Conservation (phyloP, 2,888 invertebrate species). For the Clistopyga incitator region DNA sequence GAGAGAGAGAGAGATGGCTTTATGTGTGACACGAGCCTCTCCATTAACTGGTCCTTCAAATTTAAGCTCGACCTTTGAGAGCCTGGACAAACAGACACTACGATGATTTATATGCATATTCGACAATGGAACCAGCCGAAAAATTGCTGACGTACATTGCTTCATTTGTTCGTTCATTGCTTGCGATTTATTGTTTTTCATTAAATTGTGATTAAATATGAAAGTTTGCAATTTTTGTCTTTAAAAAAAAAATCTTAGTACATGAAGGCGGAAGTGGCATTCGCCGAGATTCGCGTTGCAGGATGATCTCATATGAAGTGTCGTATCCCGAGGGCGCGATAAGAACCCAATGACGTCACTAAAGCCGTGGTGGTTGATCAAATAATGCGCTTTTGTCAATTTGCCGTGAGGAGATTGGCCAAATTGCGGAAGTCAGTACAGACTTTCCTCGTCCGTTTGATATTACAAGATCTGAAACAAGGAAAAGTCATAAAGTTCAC, state of each 20-base stretch:
- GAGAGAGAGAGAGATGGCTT: conserved; percentile 7
- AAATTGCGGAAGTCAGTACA: conserved; percentile 77
- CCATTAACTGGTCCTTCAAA: conserved; percentile 37
- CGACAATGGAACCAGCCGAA: neutral
- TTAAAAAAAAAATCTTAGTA: too few relatives aligned
- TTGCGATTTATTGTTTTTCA: too few relatives aligned
- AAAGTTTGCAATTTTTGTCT: neutral
- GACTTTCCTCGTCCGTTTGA: conserved; percentile 39
- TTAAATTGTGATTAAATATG: too few relatives aligned
- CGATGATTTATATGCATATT: conserved; percentile 10
- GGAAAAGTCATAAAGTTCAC: conserved; percentile 13
- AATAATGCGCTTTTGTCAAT: conserved; percentile 70
- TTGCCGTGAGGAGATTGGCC: conserved; percentile 37
- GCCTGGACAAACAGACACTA: neutral
- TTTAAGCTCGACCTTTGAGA: conserved; percentile 27
- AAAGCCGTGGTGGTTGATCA: conserved; percentile 64
- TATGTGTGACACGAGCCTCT: conserved; percentile 29
- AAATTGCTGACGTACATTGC: neutral
- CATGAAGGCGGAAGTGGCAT: conserved; percentile 26
- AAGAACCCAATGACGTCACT: conserved; percentile 39
- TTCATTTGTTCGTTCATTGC: too few relatives aligned
- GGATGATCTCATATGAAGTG: conserved; percentile 79
- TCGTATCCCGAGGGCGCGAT: conserved; percentile 66
- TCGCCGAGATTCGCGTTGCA: conserved; percentile 40
- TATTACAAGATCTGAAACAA: conserved; percentile 27